Percentiles rank a stretch among this genome's conserved stretches.
Evolutionary conservation across 2,113 vertebrate genomes (phyloP).

Genomic region (Clupea harengus): DNA sequence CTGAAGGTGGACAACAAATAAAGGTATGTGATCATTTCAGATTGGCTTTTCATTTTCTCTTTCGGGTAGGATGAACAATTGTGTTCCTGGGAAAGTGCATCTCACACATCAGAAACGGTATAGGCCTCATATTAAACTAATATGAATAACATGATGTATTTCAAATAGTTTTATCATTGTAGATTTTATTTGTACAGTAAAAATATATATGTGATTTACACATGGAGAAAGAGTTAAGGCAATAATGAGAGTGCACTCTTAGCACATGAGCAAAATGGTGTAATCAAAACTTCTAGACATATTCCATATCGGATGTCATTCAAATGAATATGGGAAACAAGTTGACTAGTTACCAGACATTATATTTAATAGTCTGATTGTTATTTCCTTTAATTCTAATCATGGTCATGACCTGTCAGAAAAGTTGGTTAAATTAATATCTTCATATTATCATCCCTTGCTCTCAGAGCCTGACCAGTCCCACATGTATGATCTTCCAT

Average conservation of each 20-base stretch:
- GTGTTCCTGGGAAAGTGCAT: not conserved
- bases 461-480: not conserved
- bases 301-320: not conserved
- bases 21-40: not conserved
- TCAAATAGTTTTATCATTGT: not conserved
- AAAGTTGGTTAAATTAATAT: not conserved
- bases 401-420: not conserved
- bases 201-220: not conserved
- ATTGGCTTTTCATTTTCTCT: not conserved
- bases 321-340: not conserved
- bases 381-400: not conserved
- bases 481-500: not conserved
- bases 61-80: not conserved
- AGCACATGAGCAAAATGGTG: not conserved
- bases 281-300: not conserved
- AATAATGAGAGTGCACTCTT: not conserved
- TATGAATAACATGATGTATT: not conserved
- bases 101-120: not conserved
- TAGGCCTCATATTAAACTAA: not conserved
- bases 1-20: constrained; percentile 37
- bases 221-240: not conserved
- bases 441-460: not conserved
- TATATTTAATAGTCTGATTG: not conserved
- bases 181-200: not conserved
- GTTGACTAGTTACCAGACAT: not conserved